These are phyloP conservation scores for Monoplex corrugatus DNA, from an alignment of 2,888 invertebrate genomes.

Conservation along the genomic window DNA sequence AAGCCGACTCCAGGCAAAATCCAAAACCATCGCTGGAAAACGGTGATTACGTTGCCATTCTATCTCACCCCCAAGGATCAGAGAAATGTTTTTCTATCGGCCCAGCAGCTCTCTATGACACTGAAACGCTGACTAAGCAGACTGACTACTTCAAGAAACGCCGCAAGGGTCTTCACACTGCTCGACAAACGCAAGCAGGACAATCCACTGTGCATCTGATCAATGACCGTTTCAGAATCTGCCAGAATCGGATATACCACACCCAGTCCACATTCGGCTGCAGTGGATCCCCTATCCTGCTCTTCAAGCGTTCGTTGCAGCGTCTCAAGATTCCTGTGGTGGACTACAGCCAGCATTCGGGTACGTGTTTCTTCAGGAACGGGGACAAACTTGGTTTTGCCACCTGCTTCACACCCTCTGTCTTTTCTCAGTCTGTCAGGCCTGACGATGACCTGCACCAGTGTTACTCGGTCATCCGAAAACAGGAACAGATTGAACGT, in stretches of 20 bases:
- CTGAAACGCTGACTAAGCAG: not conserved
- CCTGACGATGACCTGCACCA: not conserved
- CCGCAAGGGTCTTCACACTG: not conserved
- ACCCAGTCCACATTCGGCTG: constrained; percentile 35
- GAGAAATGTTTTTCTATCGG: constrained; percentile 45
- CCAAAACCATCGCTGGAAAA: not conserved
- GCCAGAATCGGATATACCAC: constrained; percentile 36
- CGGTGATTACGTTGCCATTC: constrained; percentile 36
- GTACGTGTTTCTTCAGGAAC: constrained; percentile 39
- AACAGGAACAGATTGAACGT: not conserved
- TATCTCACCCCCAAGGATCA: constrained; percentile 27
- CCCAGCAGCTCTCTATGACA: not conserved
- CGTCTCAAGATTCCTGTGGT: constrained; percentile 18
- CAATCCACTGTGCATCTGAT: not conserved
- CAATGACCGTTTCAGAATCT: constrained; percentile 8
- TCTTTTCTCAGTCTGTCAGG: not conserved
- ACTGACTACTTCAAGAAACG: not conserved
- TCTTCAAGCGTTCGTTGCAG: constrained; percentile 33
- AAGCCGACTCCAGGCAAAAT: too few relatives aligned
- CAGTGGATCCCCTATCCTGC: constrained; percentile 39
- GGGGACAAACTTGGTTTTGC: constrained; percentile 36
- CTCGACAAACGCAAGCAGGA: not conserved
- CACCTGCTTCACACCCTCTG: constrained; percentile 37
- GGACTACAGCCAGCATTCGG: constrained; percentile 46
- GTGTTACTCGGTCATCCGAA: constrained; percentile 16